phyloP scores from a whole-genome alignment of 2,113 vertebrate species.

The Lagopus leucura region DNA sequence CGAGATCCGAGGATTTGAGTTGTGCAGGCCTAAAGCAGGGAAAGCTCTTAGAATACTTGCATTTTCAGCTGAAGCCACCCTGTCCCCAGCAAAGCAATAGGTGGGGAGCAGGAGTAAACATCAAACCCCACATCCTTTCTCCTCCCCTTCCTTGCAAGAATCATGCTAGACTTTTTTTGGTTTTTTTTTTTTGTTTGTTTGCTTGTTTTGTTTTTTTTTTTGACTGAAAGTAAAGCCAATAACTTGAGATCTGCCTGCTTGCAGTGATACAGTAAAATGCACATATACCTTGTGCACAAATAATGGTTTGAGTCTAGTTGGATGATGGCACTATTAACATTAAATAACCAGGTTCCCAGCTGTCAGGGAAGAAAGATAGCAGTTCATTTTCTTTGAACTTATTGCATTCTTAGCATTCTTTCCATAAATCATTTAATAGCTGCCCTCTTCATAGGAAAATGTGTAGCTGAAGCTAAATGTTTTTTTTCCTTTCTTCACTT shows the following conservation, averaged over 20 bases:
- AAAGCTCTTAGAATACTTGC: background rate
- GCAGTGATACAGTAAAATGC: background rate
- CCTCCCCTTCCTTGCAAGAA: background rate
- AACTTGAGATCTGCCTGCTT: background rate
- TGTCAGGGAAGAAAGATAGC: background rate
- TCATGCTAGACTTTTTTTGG: background rate
- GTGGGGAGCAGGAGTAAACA: background rate
- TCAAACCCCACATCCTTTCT: background rate
- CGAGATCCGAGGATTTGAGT: background rate
- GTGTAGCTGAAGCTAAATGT: slow-evolving; percentile 6
- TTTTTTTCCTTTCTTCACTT: background rate
- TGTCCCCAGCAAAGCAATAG: background rate
- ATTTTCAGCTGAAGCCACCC: background rate
- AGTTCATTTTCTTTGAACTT: background rate
- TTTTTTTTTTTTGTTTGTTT: background rate
- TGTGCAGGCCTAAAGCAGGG: background rate
- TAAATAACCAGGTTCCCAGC: background rate
- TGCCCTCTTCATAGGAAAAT: slow-evolving; percentile 63
- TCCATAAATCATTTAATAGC: slow-evolving; percentile 42
- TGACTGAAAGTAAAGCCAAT: background rate
- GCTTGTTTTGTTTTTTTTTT: no score
- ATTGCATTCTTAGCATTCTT: slow-evolving; percentile 51
- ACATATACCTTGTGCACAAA: background rate
- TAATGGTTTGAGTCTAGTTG: background rate
- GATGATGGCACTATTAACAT: background rate